These are phyloP conservation scores for Papilio polytes DNA, from an alignment of 1,140 invertebrate genomes.

Conservation along the genomic window DNA sequence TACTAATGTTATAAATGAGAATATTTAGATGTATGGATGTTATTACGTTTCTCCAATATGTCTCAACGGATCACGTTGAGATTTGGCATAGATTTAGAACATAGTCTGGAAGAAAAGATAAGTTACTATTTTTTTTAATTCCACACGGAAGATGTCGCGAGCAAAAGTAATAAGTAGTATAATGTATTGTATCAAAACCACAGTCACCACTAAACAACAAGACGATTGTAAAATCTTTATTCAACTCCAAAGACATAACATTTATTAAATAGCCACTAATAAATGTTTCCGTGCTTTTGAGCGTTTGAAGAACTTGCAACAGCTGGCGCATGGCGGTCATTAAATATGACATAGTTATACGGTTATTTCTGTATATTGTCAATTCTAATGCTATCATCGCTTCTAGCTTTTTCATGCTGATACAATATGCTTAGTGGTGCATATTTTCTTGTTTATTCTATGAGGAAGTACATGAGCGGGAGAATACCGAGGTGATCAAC, in stretches of 20 bases:
- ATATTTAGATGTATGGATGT: no score
- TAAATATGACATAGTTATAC: conserved; percentile 23
- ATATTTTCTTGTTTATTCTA: not conserved
- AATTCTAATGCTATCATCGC: not conserved
- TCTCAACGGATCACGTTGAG: no score
- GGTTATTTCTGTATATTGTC: conserved; percentile 1
- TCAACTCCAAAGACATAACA: conserved; percentile 9
- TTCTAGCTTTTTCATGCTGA: not conserved
- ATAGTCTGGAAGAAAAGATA: no score
- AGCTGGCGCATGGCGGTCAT: conserved; percentile 10
- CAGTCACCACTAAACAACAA: not conserved
- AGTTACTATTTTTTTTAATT: no score
- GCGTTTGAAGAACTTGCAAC: not conserved
- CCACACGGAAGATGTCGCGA: no score
- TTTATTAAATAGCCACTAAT: conserved; percentile 5
- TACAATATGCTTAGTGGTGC: not conserved
- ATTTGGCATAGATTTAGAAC: no score
- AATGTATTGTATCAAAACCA: not conserved
- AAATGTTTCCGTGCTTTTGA: conserved; percentile 25
- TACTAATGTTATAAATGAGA: no score
- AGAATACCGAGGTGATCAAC: no score
- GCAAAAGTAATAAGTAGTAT: no score
- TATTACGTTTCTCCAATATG: no score
- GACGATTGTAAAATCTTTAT: conserved; percentile 16
- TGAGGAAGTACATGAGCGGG: no score